A percentile compares a stretch with the other conserved stretches of the same genome.
phyloP scores from a whole-genome alignment of 2,888 invertebrate species.

The Nemoura dubitans region DNA sequence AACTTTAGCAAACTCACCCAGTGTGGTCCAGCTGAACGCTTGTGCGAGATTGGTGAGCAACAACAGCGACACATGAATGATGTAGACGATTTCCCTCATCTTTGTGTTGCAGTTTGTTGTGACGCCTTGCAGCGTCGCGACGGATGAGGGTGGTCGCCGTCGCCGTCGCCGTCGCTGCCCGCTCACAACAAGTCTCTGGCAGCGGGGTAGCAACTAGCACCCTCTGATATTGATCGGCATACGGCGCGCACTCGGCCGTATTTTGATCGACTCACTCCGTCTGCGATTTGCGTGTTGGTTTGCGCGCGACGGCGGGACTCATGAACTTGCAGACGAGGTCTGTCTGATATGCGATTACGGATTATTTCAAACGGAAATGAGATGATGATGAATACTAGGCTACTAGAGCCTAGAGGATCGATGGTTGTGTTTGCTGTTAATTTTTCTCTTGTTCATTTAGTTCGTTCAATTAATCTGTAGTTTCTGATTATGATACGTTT shows the following conservation, averaged over 20 bases:
- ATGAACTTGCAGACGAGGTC: too few relatives aligned
- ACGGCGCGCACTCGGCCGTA: background rate
- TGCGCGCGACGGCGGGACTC: too few relatives aligned
- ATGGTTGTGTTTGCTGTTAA: too few relatives aligned
- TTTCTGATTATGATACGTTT: too few relatives aligned
- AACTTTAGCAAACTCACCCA: slow-evolving; percentile 3
- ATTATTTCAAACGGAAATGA: too few relatives aligned
- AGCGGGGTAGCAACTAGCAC: background rate
- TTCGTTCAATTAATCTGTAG: too few relatives aligned
- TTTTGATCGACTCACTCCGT: background rate
- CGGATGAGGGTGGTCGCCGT: background rate
- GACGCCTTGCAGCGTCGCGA: background rate
- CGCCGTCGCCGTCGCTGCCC: background rate
- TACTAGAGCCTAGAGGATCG: too few relatives aligned
- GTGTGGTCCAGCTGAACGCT: background rate
- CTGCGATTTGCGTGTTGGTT: background rate
- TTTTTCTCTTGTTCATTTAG: too few relatives aligned
- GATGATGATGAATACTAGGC: too few relatives aligned
- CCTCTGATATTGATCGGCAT: background rate
- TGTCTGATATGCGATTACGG: too few relatives aligned
- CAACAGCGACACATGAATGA: background rate
- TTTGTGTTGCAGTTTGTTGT: background rate
- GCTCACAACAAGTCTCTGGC: background rate
- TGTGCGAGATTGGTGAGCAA: background rate
- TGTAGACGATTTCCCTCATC: background rate